Evolutionary conservation across 2,888 invertebrate genomes (phyloP).

Genomic region (Stictocephala bisonia): DNA sequence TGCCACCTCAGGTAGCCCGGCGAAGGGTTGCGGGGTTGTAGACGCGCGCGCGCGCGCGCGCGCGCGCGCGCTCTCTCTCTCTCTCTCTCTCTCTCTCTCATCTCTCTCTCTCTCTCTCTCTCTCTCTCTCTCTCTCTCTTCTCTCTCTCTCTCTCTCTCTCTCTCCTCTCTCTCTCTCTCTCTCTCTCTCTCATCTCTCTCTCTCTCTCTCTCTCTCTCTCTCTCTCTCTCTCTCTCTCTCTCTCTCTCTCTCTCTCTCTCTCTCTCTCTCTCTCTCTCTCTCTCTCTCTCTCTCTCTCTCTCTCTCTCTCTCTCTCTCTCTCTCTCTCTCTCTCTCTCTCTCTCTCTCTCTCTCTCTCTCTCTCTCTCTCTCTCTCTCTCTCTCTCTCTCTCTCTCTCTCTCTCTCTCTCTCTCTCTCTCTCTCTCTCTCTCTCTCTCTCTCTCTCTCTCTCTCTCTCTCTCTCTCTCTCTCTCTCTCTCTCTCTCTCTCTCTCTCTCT

Average conservation of each 20-base stretch:
- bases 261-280: slow-evolving; percentile 46
- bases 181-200: no score
- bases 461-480: neutral
- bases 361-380: slow-evolving; percentile 34
- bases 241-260: slow-evolving; percentile 47
- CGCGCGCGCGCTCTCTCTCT: no score
- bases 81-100: no score
- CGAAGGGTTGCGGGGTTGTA: no score
- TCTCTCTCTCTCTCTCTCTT: neutral
- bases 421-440: slow-evolving; percentile 3
- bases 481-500: neutral
- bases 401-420: neutral
- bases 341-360: slow-evolving; percentile 52
- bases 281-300: slow-evolving; percentile 38
- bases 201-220: slow-evolving; percentile 46
- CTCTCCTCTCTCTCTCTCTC: neutral
- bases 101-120: neutral
- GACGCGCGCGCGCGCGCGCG: no score
- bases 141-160: neutral
- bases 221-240: slow-evolving; percentile 49
- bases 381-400: slow-evolving; percentile 29
- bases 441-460: neutral
- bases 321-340: slow-evolving; percentile 37
- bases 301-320: slow-evolving; percentile 22
- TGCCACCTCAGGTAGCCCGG: no score